Conservation (phyloP, 2,113 vertebrate species). For the Chionis minor region DNA sequence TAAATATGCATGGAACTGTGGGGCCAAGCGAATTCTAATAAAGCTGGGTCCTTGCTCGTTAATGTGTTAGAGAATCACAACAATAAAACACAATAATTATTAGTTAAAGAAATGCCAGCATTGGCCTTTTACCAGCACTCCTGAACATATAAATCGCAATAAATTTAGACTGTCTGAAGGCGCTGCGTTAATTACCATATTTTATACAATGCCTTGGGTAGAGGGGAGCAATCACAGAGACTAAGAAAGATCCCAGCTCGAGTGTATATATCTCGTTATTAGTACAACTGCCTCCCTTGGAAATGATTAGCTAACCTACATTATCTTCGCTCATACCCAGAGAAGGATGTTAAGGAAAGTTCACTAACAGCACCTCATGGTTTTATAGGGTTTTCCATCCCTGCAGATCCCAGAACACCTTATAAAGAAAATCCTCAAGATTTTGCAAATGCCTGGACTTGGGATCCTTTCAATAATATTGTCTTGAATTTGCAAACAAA, state of each 20-base stretch:
- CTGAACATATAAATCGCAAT: constrained; percentile 73
- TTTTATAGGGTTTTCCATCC: neutral
- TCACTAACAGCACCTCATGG: neutral
- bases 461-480: neutral
- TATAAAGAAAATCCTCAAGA: neutral
- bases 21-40: constrained; percentile 82
- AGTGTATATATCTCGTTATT: neutral
- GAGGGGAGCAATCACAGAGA: constrained; percentile 2
- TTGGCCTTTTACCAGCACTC: constrained; percentile 80
- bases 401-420: neutral
- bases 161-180: constrained; percentile 75
- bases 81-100: constrained; percentile 86
- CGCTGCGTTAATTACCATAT: constrained; percentile 78
- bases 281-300: neutral
- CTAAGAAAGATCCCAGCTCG: neutral
- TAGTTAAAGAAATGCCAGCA: constrained; percentile 81
- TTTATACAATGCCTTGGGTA: constrained; percentile 62
- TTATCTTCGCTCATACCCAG: neutral
- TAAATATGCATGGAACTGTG: constrained; percentile 81
- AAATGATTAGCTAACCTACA: neutral
- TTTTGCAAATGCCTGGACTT: neutral
- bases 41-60: constrained; percentile 75
- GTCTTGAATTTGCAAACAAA: neutral
- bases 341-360: neutral
- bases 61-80: constrained; percentile 79